A percentile compares a stretch with the other conserved stretches of the same genome.
phyloP scores from a whole-genome alignment of 2,113 vertebrate genomes.

The Cyprinodon brontotheroides region DNA sequence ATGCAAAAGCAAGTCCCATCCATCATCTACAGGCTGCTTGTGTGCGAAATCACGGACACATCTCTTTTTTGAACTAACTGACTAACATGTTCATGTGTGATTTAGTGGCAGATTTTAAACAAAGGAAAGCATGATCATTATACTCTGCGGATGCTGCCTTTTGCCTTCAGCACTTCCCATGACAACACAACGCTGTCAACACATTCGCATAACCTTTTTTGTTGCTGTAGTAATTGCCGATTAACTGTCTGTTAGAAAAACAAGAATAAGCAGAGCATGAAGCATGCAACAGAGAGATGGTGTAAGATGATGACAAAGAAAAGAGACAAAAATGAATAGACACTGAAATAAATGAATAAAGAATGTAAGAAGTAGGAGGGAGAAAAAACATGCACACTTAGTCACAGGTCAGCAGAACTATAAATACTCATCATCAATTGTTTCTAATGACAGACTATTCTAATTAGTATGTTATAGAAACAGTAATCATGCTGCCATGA shows the following conservation, averaged over 20 bases:
- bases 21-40: slow-evolving; percentile 38
- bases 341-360: slow-evolving; percentile 32
- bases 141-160: slow-evolving; percentile 47
- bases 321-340: slow-evolving; percentile 39
- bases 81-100: slow-evolving; percentile 54
- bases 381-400: slow-evolving; percentile 1
- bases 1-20: slow-evolving; percentile 45
- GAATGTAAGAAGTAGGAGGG: slow-evolving; percentile 7
- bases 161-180: slow-evolving; percentile 62
- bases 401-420: slow-evolving; percentile 46
- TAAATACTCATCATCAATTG: slow-evolving; percentile 49
- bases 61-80: slow-evolving; percentile 46
- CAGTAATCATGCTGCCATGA: slow-evolving; percentile 48
- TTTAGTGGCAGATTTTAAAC: slow-evolving; percentile 56
- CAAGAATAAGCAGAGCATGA: slow-evolving; percentile 28
- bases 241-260: slow-evolving; percentile 66
- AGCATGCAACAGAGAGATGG: background rate
- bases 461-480: slow-evolving; percentile 61
- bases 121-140: slow-evolving; percentile 49
- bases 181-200: slow-evolving; percentile 68
- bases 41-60: slow-evolving; percentile 17
- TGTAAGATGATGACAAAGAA: slow-evolving; percentile 28
- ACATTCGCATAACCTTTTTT: slow-evolving; percentile 67
- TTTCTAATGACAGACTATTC: slow-evolving; percentile 52
- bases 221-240: slow-evolving; percentile 63